These are phyloP conservation scores for Streptopelia turtur DNA, from an alignment of 2,797 vertebrate species.

Conservation along the genomic window DNA sequence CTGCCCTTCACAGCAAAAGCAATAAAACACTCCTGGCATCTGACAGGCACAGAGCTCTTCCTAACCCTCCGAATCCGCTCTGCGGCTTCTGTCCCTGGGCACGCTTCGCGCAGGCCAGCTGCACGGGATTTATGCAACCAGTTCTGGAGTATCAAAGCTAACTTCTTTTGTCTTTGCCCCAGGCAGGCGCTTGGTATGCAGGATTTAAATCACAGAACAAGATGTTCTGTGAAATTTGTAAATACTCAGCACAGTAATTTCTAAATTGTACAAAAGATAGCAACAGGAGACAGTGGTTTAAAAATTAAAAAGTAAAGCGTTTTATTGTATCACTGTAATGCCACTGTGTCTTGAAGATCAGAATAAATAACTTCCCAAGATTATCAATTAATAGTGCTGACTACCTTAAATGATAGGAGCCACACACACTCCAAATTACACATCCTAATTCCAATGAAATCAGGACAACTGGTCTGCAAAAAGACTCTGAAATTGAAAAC, in stretches of 20 bases:
- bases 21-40: constrained; percentile 1
- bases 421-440: not conserved
- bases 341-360: not conserved
- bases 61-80: constrained; percentile 13
- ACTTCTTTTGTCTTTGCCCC: constrained; percentile 16
- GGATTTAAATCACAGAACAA: constrained; percentile 54
- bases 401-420: not conserved
- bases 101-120: constrained; percentile 60
- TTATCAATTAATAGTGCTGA: not conserved
- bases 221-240: constrained; percentile 41
- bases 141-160: constrained; percentile 49
- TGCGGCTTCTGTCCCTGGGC: not conserved
- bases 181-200: constrained; percentile 32
- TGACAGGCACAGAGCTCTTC: constrained; percentile 30
- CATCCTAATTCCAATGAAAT: not conserved
- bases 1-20: not conserved
- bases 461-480: not conserved
- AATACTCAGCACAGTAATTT: not conserved
- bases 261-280: not conserved
- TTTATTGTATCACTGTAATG: not conserved
- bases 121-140: constrained; percentile 56
- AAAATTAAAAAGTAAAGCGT: constrained; percentile 5
- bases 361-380: not conserved
- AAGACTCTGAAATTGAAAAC: not conserved
- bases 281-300: not conserved